Conservation (phyloP, 2,888 invertebrate species). For the Drosophila longiperda region DNA sequence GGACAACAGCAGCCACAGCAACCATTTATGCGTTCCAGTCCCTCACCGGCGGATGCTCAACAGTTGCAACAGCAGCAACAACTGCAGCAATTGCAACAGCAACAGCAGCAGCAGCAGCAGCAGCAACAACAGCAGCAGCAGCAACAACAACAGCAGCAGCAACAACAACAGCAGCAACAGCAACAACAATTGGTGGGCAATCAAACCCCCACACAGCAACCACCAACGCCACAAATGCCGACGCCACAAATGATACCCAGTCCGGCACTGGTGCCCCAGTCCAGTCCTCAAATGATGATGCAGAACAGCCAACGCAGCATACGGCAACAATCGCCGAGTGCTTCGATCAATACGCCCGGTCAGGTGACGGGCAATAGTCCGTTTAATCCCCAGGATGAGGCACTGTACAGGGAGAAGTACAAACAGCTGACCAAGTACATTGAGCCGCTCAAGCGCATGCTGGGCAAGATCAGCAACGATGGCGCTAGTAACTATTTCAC, state of each 20-base stretch:
- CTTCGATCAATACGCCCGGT: constrained; percentile 92
- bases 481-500: constrained; percentile 85
- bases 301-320: constrained; percentile 86
- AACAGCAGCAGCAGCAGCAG: constrained; percentile 70
- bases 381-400: constrained; percentile 91
- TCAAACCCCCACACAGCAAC: constrained; percentile 81
- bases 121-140: constrained; percentile 80
- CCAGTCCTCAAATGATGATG: constrained; percentile 88
- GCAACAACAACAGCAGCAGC: constrained; percentile 84
- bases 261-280: constrained; percentile 89
- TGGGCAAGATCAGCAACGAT: constrained; percentile 93
- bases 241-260: constrained; percentile 89
- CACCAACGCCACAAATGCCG: constrained; percentile 82
- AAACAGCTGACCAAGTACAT: constrained; percentile 97
- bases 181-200: constrained; percentile 72
- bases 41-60: constrained; percentile 82
- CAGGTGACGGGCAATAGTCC: constrained; percentile 87
- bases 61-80: constrained; percentile 81
- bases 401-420: constrained; percentile 96
- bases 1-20: constrained; percentile 86
- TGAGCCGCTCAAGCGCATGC: constrained; percentile 95
- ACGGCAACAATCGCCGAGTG: constrained; percentile 93
- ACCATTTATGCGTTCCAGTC: constrained; percentile 91
- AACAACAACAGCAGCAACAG: constrained; percentile 83
- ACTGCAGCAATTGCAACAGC: constrained; percentile 86